A percentile compares a stretch with the other conserved stretches of the same genome.
Evolutionary conservation across 2,113 vertebrate species (phyloP).

Genomic region (Miniopterus natalensis): DNA sequence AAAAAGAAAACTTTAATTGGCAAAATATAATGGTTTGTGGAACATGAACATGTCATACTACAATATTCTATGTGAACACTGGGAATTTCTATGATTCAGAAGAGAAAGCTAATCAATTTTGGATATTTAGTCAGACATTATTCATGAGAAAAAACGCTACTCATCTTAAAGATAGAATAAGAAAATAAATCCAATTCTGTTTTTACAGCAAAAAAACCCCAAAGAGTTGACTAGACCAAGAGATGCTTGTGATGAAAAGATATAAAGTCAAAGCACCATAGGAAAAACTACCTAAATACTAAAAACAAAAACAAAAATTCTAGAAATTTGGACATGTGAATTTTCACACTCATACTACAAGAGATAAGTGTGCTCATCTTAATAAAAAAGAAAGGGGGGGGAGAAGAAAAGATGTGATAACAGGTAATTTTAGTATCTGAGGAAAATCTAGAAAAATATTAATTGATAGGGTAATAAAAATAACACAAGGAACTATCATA

Average conservation of each 20-base stretch:
- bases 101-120: neutral
- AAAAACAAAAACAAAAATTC: neutral
- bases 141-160: neutral
- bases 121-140: neutral
- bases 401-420: neutral
- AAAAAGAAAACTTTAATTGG: neutral
- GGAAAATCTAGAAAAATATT: neutral
- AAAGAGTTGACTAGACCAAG: neutral
- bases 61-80: neutral
- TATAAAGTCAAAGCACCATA: neutral
- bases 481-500: neutral
- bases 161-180: neutral
- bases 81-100: neutral
- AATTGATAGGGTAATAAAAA: neutral
- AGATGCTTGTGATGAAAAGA: neutral
- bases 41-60: neutral
- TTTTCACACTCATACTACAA: neutral
- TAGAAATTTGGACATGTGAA: neutral
- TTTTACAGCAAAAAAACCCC: neutral
- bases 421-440: neutral
- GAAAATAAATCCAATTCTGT: neutral
- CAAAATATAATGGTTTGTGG: neutral
- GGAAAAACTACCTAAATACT: neutral
- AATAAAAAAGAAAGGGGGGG: neutral
- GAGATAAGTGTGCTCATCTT: neutral